A percentile compares a stretch with the other conserved stretches of the same genome.
phyloP scores from a whole-genome alignment of 1,140 invertebrate genomes.

The Riptortus pedestris region DNA sequence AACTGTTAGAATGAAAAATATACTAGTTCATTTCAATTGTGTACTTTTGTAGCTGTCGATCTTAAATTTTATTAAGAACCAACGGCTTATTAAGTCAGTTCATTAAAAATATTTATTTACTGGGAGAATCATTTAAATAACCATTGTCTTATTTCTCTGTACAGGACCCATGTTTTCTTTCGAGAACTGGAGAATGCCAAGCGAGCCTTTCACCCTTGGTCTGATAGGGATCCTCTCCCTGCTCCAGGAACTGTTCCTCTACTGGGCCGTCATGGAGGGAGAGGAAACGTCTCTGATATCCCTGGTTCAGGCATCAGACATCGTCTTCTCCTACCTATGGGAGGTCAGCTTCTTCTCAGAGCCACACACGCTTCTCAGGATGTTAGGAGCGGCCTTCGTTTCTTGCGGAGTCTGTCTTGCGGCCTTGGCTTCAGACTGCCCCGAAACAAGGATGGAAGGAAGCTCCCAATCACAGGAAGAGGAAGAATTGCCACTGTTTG shows the following conservation, averaged over 20 bases:
- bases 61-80: no score
- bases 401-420: not conserved
- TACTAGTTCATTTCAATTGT: no score
- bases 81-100: no score
- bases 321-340: slow-evolving; percentile 18
- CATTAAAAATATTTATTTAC: no score
- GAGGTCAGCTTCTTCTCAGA: slow-evolving; percentile 18
- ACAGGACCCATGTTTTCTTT: not conserved
- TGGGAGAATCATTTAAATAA: no score
- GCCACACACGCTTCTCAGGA: not conserved
- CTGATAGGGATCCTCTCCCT: not conserved
- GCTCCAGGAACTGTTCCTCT: slow-evolving; percentile 2
- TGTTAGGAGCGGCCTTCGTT: not conserved
- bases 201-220: not conserved
- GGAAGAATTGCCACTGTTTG: no score
- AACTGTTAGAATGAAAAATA: no score
- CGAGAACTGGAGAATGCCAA: not conserved
- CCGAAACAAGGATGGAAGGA: no score
- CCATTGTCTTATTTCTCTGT: no score
- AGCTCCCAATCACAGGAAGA: no score
- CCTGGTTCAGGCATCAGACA: slow-evolving; percentile 16
- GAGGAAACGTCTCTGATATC: slow-evolving; percentile 4
- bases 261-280: not conserved
- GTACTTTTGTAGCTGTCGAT: no score
- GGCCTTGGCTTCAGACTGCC: no score